These are phyloP conservation scores for Drosophila melanica DNA, from an alignment of 1,140 invertebrate genomes.

Conservation along the genomic window DNA sequence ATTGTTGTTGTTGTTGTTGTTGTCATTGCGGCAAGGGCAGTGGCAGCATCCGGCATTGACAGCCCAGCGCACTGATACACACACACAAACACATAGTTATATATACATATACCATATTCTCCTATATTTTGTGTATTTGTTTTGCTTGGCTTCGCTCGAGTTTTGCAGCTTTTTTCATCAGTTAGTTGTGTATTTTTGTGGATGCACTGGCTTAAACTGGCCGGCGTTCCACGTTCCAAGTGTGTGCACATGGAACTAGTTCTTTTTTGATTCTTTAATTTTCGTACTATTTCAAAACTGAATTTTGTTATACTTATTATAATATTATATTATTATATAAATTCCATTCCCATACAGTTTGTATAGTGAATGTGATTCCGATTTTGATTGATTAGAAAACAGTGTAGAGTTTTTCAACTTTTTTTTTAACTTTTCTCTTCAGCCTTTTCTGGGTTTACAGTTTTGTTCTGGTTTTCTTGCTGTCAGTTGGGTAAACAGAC, in stretches of 20 bases:
- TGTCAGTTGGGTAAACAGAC: no score
- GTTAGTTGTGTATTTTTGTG: slow-evolving; percentile 42
- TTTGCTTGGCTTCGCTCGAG: slow-evolving; percentile 51
- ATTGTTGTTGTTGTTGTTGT: slow-evolving; percentile 25
- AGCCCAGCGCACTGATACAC: slow-evolving; percentile 39
- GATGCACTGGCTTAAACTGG: slow-evolving; percentile 7
- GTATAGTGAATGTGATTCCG: no score
- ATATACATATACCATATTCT: slow-evolving; percentile 23
- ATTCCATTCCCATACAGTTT: no score
- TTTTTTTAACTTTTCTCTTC: no score
- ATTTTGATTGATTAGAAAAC: no score
- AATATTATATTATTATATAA: no score
- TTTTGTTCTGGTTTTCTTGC: no score
- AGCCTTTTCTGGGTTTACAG: no score
- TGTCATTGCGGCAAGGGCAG: slow-evolving; percentile 35
- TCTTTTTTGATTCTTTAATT: no score
- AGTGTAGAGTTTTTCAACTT: no score
- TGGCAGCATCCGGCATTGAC: slow-evolving; percentile 76
- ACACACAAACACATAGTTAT: slow-evolving; percentile 21
- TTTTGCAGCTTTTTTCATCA: slow-evolving; percentile 38
- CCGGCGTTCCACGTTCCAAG: slow-evolving; percentile 6
- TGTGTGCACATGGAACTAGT: neutral
- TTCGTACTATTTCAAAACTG: neutral
- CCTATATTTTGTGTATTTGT: slow-evolving; percentile 76
- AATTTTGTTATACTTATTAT: neutral